A percentile compares a stretch with the other conserved stretches of the same genome.
phyloP scores from a whole-genome alignment of 2,797 vertebrate species.

The Karalla daura region DNA sequence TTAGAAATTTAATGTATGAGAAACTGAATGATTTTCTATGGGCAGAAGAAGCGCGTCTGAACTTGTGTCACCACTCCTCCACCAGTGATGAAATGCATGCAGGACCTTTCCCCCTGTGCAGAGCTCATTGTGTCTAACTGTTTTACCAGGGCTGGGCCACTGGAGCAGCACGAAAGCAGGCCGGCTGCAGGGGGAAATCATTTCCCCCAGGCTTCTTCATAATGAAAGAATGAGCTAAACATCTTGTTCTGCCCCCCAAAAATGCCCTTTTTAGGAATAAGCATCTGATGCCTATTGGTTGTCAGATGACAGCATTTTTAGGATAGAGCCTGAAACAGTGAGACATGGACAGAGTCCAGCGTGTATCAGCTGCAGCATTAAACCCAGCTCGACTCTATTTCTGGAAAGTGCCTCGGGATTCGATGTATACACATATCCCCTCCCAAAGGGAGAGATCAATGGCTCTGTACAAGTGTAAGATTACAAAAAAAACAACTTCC shows the following conservation, averaged over 20 bases:
- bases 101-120: conserved; percentile 9
- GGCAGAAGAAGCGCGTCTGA: conserved; percentile 13
- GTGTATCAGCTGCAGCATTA: conserved; percentile 54
- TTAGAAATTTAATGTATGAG: no score
- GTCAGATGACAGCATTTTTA: conserved; percentile 75
- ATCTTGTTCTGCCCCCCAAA: conserved; percentile 46
- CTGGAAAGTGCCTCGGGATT: conserved; percentile 40
- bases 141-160: conserved; percentile 32
- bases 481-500: conserved; percentile 60
- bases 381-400: conserved; percentile 58
- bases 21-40: background rate
- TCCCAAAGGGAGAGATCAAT: conserved; percentile 59
- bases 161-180: conserved; percentile 50
- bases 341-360: conserved; percentile 54
- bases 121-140: conserved; percentile 33
- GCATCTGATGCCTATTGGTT: conserved; percentile 73
- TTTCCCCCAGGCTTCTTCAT: conserved; percentile 66
- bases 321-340: conserved; percentile 42
- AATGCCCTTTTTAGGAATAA: conserved; percentile 85
- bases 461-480: conserved; percentile 54
- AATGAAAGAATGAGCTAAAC: conserved; percentile 77
- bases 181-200: conserved; percentile 51
- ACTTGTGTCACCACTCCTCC: conserved; percentile 16
- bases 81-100: conserved; percentile 28
- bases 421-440: conserved; percentile 44